These are phyloP conservation scores for Alentia gelatinosa DNA, from an alignment of 2,888 invertebrate genomes.

Conservation along the genomic window DNA sequence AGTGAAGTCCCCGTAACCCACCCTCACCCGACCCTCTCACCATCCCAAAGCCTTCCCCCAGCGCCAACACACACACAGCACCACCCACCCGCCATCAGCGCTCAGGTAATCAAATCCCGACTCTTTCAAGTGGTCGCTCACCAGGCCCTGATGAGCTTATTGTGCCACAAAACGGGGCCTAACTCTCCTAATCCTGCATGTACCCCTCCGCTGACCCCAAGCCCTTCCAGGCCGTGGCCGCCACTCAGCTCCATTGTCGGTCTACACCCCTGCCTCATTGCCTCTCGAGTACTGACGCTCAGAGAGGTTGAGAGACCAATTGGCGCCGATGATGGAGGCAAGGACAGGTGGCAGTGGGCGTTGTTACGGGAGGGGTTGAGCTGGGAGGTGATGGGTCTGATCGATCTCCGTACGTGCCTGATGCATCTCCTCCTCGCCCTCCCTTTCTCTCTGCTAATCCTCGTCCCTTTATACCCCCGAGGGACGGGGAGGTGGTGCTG, in stretches of 20 bases:
- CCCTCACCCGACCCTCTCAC: neutral
- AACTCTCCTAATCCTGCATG: neutral
- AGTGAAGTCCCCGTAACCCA: no score
- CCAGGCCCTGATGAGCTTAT: neutral
- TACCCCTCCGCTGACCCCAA: neutral
- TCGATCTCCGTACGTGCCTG: neutral
- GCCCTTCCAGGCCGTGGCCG: neutral
- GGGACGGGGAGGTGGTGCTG: no score
- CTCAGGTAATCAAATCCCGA: neutral
- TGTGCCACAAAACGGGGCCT: neutral
- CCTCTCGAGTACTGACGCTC: neutral
- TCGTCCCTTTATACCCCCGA: neutral
- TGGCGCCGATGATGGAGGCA: neutral
- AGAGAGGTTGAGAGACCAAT: neutral
- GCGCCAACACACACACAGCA: neutral
- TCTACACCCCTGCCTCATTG: neutral
- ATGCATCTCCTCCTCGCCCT: neutral
- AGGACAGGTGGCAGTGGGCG: no score
- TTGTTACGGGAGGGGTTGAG: neutral
- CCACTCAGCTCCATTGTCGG: neutral
- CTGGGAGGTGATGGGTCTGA: neutral
- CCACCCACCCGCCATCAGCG: no score
- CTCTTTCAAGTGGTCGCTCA: neutral
- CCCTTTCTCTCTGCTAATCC: neutral
- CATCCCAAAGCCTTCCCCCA: neutral